Conservation (phyloP, 1,140 invertebrate species). For the Trissolcus basalis region DNA sequence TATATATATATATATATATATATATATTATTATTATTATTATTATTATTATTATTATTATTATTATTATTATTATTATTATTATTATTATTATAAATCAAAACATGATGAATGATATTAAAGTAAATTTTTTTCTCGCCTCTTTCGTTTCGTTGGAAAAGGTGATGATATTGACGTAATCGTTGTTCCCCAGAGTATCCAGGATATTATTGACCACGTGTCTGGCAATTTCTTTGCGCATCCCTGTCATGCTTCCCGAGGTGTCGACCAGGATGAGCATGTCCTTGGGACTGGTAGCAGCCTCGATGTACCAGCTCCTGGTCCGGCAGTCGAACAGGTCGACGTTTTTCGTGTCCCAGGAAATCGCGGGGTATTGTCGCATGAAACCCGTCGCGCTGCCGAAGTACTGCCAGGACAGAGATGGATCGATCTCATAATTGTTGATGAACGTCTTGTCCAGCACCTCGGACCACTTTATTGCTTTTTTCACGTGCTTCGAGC, state of each 20-base stretch:
- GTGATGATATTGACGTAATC: constrained; percentile 98
- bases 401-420: constrained; percentile 98
- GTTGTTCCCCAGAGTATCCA: constrained; percentile 98
- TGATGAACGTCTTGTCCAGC: constrained; percentile 90
- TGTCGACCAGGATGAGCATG: constrained; percentile 95
- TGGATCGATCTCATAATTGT: constrained; percentile 90
- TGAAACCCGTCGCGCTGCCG: constrained; percentile 95
- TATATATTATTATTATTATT: too few relatives aligned
- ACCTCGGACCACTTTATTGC: constrained; percentile 85
- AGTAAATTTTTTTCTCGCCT: constrained; percentile 68
- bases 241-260: constrained; percentile 97
- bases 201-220: constrained; percentile 94
- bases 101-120: too few relatives aligned
- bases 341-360: constrained; percentile 83
- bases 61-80: too few relatives aligned
- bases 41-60: too few relatives aligned
- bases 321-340: constrained; percentile 92
- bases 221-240: constrained; percentile 93
- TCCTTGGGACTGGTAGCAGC: constrained; percentile 98
- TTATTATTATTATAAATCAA: too few relatives aligned
- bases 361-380: constrained; percentile 93
- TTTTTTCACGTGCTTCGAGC: constrained; percentile 73
- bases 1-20: too few relatives aligned
- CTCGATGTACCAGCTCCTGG: constrained; percentile 96
- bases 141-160: constrained; percentile 85